Evolutionary conservation across 2,888 invertebrate genomes (phyloP).

Genomic region (Myopa tessellatipennis): DNA sequence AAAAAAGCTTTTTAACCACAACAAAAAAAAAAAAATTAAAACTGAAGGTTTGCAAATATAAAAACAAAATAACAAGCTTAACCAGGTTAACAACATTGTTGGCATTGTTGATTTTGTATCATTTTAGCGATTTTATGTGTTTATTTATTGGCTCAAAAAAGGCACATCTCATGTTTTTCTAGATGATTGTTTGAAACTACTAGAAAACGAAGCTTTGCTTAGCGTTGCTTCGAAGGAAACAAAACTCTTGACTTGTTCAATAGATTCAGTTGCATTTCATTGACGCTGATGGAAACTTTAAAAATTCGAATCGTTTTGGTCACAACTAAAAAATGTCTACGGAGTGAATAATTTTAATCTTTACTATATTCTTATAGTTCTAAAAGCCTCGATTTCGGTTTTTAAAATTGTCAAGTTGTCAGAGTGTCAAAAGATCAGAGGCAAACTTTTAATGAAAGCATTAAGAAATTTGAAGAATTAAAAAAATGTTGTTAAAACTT

Average conservation of each 20-base stretch:
- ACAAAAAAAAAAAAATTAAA: not conserved
- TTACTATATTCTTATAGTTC: not conserved
- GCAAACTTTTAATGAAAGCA: not conserved
- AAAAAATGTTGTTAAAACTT: not conserved
- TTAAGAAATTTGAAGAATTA: not conserved
- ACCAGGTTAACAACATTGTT: conserved; percentile 11
- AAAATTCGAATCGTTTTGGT: conserved; percentile 58
- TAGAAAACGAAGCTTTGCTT: too few relatives aligned
- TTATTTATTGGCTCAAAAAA: not conserved
- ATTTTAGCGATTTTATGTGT: not conserved
- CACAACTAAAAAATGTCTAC: conserved; percentile 42
- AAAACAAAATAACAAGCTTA: conserved; percentile 28
- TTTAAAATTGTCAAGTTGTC: not conserved
- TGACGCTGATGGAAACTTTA: conserved; percentile 58
- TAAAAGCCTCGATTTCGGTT: not conserved
- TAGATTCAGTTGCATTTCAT: conserved; percentile 51
- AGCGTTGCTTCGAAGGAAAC: not conserved
- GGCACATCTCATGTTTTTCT: too few relatives aligned
- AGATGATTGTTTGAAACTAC: too few relatives aligned
- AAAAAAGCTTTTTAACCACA: not conserved
- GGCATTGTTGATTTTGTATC: conserved; percentile 15
- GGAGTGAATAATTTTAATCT: conserved; percentile 17
- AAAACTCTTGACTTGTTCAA: conserved; percentile 47
- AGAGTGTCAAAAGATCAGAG: not conserved
- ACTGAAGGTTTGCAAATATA: not conserved